Conservation (phyloP, 2,888 invertebrate species). For the Leistus spinibarbis region DNA sequence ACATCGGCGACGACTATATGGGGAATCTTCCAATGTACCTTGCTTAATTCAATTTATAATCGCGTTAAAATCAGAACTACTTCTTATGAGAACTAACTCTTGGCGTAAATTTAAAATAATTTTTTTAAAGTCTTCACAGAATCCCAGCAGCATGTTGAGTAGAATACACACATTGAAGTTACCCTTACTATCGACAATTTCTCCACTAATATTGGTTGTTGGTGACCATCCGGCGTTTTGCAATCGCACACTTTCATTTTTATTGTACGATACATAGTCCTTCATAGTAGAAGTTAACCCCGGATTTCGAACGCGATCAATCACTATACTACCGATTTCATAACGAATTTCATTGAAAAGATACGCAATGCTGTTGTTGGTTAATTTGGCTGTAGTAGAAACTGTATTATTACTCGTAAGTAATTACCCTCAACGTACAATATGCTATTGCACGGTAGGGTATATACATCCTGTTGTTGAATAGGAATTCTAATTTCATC, state of each 20-base stretch:
- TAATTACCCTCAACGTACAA: slow-evolving; percentile 42
- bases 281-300: slow-evolving; percentile 50
- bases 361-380: slow-evolving; percentile 46
- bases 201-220: slow-evolving; percentile 5
- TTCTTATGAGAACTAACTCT: slow-evolving; percentile 49
- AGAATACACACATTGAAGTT: slow-evolving; percentile 49
- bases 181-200: slow-evolving; percentile 3
- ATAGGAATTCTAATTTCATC: slow-evolving; percentile 49
- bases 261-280: slow-evolving; percentile 48
- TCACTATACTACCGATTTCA: slow-evolving; percentile 50
- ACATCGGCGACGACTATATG: slow-evolving; percentile 43
- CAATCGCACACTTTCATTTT: slow-evolving; percentile 43
- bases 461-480: slow-evolving; percentile 45
- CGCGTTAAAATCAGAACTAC: slow-evolving; percentile 43
- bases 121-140: slow-evolving; percentile 50
- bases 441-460: slow-evolving; percentile 44
- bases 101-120: slow-evolving; percentile 52
- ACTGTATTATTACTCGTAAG: background rate
- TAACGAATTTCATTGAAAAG: slow-evolving; percentile 51
- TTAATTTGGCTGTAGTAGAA: slow-evolving; percentile 30
- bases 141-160: slow-evolving; percentile 48
- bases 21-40: slow-evolving; percentile 43
- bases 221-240: slow-evolving; percentile 44
- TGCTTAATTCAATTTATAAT: slow-evolving; percentile 39
- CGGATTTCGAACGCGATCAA: slow-evolving; percentile 48